phyloP scores from a whole-genome alignment of 2,797 vertebrate genomes.

The Microchirus variegatus region DNA sequence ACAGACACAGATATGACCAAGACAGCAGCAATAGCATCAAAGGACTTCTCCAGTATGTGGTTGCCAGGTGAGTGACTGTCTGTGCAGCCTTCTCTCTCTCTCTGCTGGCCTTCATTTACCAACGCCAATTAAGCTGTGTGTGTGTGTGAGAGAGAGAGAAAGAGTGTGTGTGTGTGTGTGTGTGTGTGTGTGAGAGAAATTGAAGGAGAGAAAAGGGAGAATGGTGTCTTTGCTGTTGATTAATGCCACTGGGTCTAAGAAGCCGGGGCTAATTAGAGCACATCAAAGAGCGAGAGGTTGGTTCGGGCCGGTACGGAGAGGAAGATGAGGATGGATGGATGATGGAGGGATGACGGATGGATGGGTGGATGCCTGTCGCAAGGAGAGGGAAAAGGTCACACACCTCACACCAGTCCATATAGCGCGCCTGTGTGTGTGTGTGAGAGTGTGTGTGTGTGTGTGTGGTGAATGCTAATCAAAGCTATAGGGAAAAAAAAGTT shows the following conservation, averaged over 20 bases:
- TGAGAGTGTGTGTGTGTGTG: conserved; percentile 9
- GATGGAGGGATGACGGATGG: conserved; percentile 48
- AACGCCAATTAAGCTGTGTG: conserved; percentile 66
- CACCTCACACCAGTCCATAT: conserved; percentile 36
- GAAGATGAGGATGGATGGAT: conserved; percentile 52
- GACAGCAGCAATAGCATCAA: conserved; percentile 76
- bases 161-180: conserved; percentile 18
- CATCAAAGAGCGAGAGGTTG: conserved; percentile 71
- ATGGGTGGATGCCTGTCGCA: conserved; percentile 55
- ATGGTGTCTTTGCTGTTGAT: conserved; percentile 61
- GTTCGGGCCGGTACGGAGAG: conserved; percentile 36
- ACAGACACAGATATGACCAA: conserved; percentile 76
- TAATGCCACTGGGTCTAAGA: conserved; percentile 73
- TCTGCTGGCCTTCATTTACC: conserved; percentile 61
- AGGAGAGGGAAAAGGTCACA: conserved; percentile 73
- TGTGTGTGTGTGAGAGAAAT: conserved; percentile 7
- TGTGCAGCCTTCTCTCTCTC: conserved; percentile 53
- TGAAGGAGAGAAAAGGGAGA: conserved; percentile 3
- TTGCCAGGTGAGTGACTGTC: conserved; percentile 82
- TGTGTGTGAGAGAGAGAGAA: conserved; percentile 35
- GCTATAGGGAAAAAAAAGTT: not conserved
- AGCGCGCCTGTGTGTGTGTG: conserved; percentile 27
- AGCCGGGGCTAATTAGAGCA: conserved; percentile 73
- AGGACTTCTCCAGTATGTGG: conserved; percentile 85
- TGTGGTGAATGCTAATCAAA: conserved; percentile 15